Evolutionary conservation across 2,113 vertebrate genomes (phyloP).

Genomic region (Tichodroma muraria): DNA sequence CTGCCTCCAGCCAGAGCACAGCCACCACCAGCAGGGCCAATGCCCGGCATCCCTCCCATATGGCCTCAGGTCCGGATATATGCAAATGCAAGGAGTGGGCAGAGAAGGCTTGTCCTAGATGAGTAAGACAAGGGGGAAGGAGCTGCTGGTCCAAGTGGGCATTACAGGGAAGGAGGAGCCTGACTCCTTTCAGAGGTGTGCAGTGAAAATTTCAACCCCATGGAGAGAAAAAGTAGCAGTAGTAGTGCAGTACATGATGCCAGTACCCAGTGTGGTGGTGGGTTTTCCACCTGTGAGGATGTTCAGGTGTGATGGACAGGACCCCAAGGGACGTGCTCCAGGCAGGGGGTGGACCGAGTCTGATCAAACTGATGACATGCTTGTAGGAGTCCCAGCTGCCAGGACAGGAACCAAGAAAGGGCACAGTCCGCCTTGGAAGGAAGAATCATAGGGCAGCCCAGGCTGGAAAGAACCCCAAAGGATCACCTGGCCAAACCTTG

Average conservation of each 20-base stretch:
- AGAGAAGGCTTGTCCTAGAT: neutral
- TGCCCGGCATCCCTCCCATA: neutral
- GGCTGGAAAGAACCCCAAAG: neutral
- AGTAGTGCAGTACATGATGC: neutral
- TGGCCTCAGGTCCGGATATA: rapidly evolving
- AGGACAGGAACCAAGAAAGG: neutral
- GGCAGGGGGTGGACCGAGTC: neutral
- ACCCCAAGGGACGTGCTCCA: neutral
- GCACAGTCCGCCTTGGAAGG: neutral
- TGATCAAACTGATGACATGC: neutral
- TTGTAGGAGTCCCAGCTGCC: neutral
- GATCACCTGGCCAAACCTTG: neutral
- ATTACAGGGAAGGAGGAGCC: neutral
- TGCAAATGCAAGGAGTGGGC: neutral
- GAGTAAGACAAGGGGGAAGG: neutral
- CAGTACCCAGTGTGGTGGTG: rapidly evolving
- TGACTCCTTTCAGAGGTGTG: neutral
- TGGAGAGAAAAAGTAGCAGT: neutral
- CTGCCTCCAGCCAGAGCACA: neutral
- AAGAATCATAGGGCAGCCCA: neutral
- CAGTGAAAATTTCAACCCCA: neutral
- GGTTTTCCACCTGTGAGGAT: neutral
- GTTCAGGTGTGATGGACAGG: neutral
- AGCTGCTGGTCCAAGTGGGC: neutral
- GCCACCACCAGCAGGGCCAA: neutral